Evolutionary conservation across 2,113 vertebrate species (phyloP).

Genomic region (cattle (Bos taurus)): ARS-UCD2.0 NC_037336.1:86705501-86706000

Average conservation of each 20-base stretch:
- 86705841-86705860: not conserved
- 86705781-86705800: not conserved
- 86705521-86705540: not conserved
- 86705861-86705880: not conserved
- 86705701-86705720: not conserved
- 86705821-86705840: accelerated
- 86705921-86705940: not conserved
- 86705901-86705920: not conserved
- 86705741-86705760: not conserved
- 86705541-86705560: not conserved
- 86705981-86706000: not conserved
- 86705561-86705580: not conserved
- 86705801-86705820: not conserved
- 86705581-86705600: not conserved
- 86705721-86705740: not conserved
- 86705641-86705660: not conserved
- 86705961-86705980: not conserved
- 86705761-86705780: not conserved
- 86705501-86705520: not conserved
- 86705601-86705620: not conserved
- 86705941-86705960: not conserved
- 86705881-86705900: not conserved
- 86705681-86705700: not conserved
- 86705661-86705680: not conserved
- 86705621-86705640: not conserved